These are phyloP conservation scores for Columbina picui DNA, from an alignment of 2,113 vertebrate genomes.

Conservation along the genomic window DNA sequence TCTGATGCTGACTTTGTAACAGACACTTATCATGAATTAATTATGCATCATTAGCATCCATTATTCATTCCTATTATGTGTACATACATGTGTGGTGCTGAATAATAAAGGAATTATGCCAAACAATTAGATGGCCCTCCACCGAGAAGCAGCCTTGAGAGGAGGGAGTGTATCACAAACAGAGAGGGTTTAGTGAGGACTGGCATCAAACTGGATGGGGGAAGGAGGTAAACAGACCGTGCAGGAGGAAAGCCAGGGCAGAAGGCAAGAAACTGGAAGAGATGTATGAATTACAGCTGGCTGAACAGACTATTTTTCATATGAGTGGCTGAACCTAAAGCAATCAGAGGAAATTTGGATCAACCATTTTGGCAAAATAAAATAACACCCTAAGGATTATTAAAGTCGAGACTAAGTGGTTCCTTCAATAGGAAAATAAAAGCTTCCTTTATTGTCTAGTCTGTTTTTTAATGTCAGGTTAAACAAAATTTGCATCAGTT, in stretches of 20 bases:
- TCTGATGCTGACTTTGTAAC: neutral
- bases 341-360: neutral
- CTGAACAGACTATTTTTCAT: neutral
- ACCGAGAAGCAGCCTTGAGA: neutral
- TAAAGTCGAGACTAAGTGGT: neutral
- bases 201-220: neutral
- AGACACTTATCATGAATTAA: neutral
- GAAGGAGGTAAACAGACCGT: neutral
- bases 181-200: neutral
- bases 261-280: neutral
- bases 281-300: neutral
- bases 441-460: neutral
- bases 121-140: neutral
- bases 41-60: slow-evolving; percentile 9
- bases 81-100: neutral
- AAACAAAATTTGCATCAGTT: neutral
- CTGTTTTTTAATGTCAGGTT: neutral
- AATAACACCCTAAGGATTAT: neutral
- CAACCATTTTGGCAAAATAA: neutral
- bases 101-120: neutral
- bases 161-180: neutral
- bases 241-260: neutral
- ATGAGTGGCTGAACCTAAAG: neutral
- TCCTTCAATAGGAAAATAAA: neutral
- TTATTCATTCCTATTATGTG: neutral